phyloP scores from a whole-genome alignment of 2,797 vertebrate species.

The Potorous gilbertii region DNA sequence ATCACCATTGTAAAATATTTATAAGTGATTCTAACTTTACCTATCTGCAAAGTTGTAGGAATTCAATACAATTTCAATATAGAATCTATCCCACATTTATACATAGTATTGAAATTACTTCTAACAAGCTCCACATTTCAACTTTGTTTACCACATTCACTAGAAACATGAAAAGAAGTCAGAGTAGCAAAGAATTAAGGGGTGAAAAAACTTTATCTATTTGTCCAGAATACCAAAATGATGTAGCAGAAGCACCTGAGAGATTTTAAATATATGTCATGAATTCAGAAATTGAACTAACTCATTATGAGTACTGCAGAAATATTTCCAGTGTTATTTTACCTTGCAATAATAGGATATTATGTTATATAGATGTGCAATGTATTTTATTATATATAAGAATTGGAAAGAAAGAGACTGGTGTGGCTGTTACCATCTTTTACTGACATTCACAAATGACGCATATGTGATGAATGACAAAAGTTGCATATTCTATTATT shows the following conservation, averaged over 20 bases:
- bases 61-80: background rate
- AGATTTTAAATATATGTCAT: background rate
- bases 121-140: background rate
- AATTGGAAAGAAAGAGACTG: background rate
- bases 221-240: background rate
- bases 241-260: background rate
- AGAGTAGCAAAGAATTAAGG: background rate
- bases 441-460: background rate
- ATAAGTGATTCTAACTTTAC: background rate
- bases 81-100: background rate
- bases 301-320: background rate
- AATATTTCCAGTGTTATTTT: background rate
- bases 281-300: background rate
- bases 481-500: constrained; percentile 5
- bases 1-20: background rate
- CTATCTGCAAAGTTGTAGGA: background rate
- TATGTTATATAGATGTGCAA: background rate
- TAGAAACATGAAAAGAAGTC: constrained; percentile 14
- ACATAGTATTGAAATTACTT: background rate
- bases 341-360: constrained; percentile 18
- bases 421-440: background rate
- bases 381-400: background rate
- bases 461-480: constrained; percentile 7
- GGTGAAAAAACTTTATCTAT: background rate
- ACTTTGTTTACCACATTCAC: background rate